Conservation (phyloP, 2,888 invertebrate species). For the Synergus laeviventris region DNA sequence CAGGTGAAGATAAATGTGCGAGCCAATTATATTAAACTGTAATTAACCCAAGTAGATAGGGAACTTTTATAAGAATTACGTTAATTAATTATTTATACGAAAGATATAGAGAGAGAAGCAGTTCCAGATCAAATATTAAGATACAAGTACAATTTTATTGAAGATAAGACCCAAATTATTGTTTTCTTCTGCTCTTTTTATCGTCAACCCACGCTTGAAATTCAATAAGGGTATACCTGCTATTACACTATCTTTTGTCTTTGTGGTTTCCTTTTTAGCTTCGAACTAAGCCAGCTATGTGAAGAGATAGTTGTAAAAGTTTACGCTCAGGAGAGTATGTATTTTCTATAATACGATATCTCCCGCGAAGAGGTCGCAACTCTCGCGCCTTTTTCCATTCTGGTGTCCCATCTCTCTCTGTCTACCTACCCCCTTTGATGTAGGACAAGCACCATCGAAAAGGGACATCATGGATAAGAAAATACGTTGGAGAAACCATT, state of each 20-base stretch:
- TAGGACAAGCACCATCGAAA: constrained; percentile 47
- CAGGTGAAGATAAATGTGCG: background rate
- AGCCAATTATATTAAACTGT: constrained; percentile 17
- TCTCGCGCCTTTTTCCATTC: constrained; percentile 15
- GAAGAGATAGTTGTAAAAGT: constrained; percentile 21
- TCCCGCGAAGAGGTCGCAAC: constrained; percentile 27
- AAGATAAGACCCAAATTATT: background rate
- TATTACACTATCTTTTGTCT: background rate
- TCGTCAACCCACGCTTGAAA: constrained; percentile 8
- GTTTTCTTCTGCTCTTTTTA: background rate
- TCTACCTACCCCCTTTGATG: constrained; percentile 46
- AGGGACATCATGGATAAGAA: constrained; percentile 51
- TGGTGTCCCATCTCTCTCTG: background rate
- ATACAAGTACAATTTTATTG: background rate
- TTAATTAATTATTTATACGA: background rate
- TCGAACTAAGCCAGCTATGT: background rate
- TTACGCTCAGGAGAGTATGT: constrained; percentile 17
- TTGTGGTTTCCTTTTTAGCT: background rate
- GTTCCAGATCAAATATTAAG: background rate
- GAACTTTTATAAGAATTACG: background rate
- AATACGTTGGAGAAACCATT: constrained; percentile 49
- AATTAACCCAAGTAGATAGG: background rate
- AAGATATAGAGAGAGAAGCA: background rate
- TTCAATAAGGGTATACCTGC: background rate
- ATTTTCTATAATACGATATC: constrained; percentile 33